Base-by-base conservation (phyloP, 1,140 invertebrate species). In the Cydia pomonella region DNA sequence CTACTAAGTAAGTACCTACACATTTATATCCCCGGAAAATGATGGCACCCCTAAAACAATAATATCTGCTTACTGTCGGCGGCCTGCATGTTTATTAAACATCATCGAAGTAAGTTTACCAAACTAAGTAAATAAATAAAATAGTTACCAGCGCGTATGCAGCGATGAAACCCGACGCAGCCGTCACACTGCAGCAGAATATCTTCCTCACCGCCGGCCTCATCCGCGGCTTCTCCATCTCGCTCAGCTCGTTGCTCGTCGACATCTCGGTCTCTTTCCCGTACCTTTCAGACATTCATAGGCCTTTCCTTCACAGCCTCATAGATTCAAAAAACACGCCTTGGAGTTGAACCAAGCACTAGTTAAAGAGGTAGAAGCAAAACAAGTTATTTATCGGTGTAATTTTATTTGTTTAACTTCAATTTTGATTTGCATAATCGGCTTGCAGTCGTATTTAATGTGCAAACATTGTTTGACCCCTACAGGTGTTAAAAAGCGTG, bases 131-230 rank as follows among this genome's bases (percentile, higher is more conserved):
- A 10, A 59, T 23, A 59, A 21, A 74, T 69, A 59, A 59, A 21
- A 74, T 69, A 82, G 85, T 88, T 85, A 94, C 93, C 87, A 94
- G 76, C 50, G 93, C 92, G 81, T 94, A 94, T n/a, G 93, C 93
- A 38, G 93, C 93, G 27, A 94, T 86, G 38, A 94, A 93, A 13
- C 92, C 93, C 1, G 92, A 91, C 3, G 93, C 93, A 38, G 92
- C 92, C 0, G 92, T 93, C 3, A 94, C 92, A 73, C 92, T 94
- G 84, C 93, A 94, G 78, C 93, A 94, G 76, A 93, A 93, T 80
- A 94, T 93, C 73, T 82, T 91, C 66, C 81, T 89, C 29, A 94
- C 84, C 13, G 92, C 92, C 10, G 93, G 93, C 78, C 91, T 93
- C 93, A 94, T 94, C 25, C 85, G 76, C 33, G 88, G 76, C 78